Percentiles rank a stretch among this genome's conserved stretches.
These are phyloP conservation scores for Ormyrus labotus DNA, from an alignment of 2,888 invertebrate genomes.

Conservation along the genomic window DNA sequence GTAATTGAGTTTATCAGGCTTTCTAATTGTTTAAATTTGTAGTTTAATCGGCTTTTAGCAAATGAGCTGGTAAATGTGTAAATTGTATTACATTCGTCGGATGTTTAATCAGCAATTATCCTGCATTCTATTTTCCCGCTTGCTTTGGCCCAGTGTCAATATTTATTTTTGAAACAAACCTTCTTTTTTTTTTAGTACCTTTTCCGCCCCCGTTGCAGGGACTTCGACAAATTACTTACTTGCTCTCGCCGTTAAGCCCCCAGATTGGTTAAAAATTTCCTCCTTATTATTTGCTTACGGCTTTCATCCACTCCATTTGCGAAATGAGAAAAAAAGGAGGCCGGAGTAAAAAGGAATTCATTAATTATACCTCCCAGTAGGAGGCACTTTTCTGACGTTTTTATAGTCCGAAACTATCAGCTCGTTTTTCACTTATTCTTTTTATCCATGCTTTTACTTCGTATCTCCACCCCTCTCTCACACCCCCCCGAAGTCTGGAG, in stretches of 20 bases:
- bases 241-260: no score
- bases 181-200: no score
- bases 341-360: conserved; percentile 4
- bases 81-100: background rate
- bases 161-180: background rate
- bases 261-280: no score
- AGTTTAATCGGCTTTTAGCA: background rate
- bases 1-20: no score
- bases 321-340: conserved; percentile 1
- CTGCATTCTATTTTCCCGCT: background rate
- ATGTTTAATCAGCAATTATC: background rate
- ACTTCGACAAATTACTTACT: no score
- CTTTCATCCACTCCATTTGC: background rate
- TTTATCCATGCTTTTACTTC: conserved; percentile 10
- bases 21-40: no score
- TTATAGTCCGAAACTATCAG: conserved; percentile 21
- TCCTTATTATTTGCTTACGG: background rate
- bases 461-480: background rate
- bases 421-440: conserved; percentile 30
- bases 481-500: background rate
- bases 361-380: conserved; percentile 1
- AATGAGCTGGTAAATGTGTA: no score
- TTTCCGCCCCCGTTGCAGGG: no score
- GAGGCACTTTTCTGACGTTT: background rate
- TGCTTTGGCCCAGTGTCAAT: conserved; percentile 4